Percentiles rank a stretch among this genome's conserved stretches.
These are phyloP conservation scores for Prionailurus viverrinus DNA, from an alignment of 2,113 vertebrate genomes.

Conservation along the genomic window DNA sequence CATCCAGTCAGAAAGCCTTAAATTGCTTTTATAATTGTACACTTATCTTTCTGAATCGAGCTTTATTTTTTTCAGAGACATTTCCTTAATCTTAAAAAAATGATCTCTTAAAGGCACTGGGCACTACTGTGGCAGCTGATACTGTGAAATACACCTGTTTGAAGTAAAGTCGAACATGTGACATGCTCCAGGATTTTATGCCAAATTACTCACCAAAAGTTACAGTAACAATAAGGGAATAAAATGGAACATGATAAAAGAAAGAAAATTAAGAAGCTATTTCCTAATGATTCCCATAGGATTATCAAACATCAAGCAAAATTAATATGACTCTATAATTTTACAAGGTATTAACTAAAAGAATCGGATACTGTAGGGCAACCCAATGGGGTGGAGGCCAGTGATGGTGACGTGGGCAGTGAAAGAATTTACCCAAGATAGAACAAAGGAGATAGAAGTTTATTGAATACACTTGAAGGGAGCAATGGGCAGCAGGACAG, in stretches of 20 bases:
- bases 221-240: background rate
- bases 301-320: constrained; percentile 16
- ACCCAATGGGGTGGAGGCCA: background rate
- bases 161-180: background rate
- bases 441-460: background rate
- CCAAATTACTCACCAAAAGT: background rate
- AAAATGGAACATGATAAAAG: background rate
- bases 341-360: background rate
- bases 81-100: constrained; percentile 27
- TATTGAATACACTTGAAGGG: background rate
- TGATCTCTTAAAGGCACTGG: background rate
- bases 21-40: constrained; percentile 54
- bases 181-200: background rate
- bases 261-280: background rate
- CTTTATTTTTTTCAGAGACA: constrained; percentile 21
- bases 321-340: background rate
- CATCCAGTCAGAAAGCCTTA: background rate
- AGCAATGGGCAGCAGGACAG: background rate
- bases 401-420: background rate
- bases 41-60: background rate
- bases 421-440: background rate
- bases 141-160: background rate
- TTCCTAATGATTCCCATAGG: background rate
- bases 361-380: background rate
- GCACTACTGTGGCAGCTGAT: background rate